phyloP scores from a whole-genome alignment of 2,113 vertebrate species.

The Erinaceus europaeus region DNA sequence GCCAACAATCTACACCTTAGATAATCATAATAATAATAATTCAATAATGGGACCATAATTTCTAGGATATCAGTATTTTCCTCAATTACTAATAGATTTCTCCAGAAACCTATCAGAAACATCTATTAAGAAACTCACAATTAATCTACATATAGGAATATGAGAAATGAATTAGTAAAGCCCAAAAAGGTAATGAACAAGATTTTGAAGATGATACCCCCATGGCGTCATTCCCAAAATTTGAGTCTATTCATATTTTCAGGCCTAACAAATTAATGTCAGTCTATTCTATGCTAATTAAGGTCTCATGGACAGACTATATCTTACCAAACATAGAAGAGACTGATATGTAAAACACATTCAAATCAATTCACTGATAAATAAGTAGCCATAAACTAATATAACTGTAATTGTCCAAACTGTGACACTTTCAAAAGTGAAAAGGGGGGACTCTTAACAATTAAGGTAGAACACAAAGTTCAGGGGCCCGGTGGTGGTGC shows the following conservation, averaged over 20 bases:
- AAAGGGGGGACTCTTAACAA: background rate
- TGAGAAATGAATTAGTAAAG: background rate
- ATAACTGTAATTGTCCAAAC: background rate
- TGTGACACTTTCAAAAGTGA: background rate
- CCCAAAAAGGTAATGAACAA: background rate
- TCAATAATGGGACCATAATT: background rate
- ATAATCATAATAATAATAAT: background rate
- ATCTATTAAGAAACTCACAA: background rate
- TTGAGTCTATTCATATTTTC: background rate
- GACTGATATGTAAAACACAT: background rate
- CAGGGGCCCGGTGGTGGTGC: too few relatives aligned
- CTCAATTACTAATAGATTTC: background rate
- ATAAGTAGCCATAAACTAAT: slow-evolving; percentile 23
- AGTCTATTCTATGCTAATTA: background rate
- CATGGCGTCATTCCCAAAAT: background rate
- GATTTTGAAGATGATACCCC: background rate
- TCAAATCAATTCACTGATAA: slow-evolving; percentile 25
- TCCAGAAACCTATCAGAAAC: too few relatives aligned
- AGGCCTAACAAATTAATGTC: slow-evolving; percentile 29
- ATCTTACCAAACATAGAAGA: slow-evolving; percentile 25
- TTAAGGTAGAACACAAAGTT: slow-evolving; percentile 2
- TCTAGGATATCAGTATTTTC: background rate
- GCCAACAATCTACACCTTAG: background rate
- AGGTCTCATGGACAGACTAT: slow-evolving; percentile 18
- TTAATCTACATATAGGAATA: background rate